phyloP scores from a whole-genome alignment of 2,797 vertebrate genomes.

The Crocodylus rhombifer region DNA sequence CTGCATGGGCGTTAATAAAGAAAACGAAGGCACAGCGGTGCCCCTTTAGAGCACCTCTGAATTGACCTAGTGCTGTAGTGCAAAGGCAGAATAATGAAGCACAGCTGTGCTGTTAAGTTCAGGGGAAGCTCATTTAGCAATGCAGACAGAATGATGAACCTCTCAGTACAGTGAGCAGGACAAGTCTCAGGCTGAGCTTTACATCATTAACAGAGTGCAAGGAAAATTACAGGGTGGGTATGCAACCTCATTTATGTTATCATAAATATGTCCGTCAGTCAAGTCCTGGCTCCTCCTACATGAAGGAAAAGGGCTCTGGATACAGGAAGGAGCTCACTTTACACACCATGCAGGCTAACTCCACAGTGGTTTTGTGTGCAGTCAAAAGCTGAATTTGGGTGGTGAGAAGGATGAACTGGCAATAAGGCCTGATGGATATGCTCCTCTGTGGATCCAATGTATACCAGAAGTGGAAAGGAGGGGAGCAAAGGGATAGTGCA shows the following conservation, averaged over 20 bases:
- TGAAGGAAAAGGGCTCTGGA: background rate
- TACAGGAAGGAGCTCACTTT: background rate
- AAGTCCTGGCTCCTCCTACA: background rate
- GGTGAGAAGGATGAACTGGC: background rate
- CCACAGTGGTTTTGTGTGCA: background rate
- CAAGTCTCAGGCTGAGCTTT: background rate
- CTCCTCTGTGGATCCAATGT: background rate
- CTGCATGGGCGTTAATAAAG: background rate
- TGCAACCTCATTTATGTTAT: background rate
- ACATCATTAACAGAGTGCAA: background rate
- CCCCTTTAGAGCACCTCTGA: background rate
- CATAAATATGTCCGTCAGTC: background rate
- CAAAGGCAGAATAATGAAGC: background rate
- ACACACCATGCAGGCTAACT: background rate
- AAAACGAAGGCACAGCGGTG: background rate
- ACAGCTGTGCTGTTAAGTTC: background rate
- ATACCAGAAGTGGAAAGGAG: background rate
- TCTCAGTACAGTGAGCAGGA: background rate
- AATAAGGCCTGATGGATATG: background rate
- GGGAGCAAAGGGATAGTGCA: slow-evolving; percentile 1
- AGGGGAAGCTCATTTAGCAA: background rate
- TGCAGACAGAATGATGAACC: background rate
- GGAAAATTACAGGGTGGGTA: background rate
- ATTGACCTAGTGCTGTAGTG: background rate
- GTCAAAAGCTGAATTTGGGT: background rate